Evolutionary conservation across 1,140 invertebrate species (phyloP), one percentile per base, ranked within the genome.

Genomic region (Branchinecta lindahli): DNA sequence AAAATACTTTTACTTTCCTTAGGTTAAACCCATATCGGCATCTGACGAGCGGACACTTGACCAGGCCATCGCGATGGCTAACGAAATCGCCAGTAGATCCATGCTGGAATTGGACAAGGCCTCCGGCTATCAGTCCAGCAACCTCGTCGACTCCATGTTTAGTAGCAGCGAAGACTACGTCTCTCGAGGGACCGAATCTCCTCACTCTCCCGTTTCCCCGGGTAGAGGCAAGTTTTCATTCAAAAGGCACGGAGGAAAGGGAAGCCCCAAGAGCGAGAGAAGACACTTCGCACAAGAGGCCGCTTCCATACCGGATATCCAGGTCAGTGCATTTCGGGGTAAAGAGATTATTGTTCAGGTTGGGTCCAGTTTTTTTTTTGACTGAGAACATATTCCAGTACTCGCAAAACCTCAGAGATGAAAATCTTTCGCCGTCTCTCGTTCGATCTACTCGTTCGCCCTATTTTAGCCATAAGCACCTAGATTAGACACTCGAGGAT

Each of bases 31-130:
- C 12, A 95, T 97, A 79, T 96, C 94, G 21, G 89, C 92, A 0
- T 88, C 93, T 71, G 94, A 97, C 78, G 85, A 94, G 76, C 90
- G 88, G 77, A 92, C 90, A n/a, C 82, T 98, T 45, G 92, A 97
- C 74, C 89, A 89, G 66, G 94, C 94, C 7, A 95, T 96, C 72
- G 92, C 90, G 45, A 84, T 96, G 80, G 93, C 93, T 33, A 94
- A 94, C 81, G 92, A 96, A 79, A 83, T 96, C 70, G 93, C 90
- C 45, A 86, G 85, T 67, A 87, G 86, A 75, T 92, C 90, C 6
- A 92, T 95, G 89, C 87, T 86, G 75, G 88, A 91, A 75, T 79
- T 90, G 72, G 88, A 86, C 69, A 67, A 71, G 44, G 71, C 73
- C 68, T 75, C 77, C 45, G 71, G 73, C 46, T 73, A 74, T 45